phyloP scores from a whole-genome alignment of 1,140 invertebrate genomes.

The Trichomalopsis sarcophagae region DNA sequence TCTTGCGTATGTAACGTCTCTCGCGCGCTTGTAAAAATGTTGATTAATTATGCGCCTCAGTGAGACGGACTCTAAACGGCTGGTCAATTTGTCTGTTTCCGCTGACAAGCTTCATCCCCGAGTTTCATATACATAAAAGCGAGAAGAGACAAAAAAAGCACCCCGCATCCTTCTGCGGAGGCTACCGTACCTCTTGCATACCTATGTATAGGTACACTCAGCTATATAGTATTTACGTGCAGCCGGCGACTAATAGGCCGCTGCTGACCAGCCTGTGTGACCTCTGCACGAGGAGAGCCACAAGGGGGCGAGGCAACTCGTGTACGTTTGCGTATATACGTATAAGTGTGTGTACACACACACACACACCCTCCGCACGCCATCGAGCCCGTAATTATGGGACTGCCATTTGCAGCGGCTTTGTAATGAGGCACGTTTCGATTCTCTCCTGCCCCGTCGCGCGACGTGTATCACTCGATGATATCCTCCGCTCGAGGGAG shows the following conservation, averaged over 20 bases:
- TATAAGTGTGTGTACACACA: no score
- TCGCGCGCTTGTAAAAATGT: not conserved
- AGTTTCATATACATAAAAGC: no score
- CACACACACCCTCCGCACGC: not conserved
- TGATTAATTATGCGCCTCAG: not conserved
- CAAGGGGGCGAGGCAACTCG: not conserved
- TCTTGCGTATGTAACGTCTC: not conserved
- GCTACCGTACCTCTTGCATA: no score
- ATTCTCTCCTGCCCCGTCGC: not conserved
- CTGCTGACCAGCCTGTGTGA: not conserved
- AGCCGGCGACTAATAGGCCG: no score
- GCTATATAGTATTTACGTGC: no score
- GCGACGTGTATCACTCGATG: not conserved
- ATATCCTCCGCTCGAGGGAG: not conserved
- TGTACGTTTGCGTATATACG: not conserved
- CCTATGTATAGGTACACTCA: no score
- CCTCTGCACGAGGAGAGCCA: not conserved
- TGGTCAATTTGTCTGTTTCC: no score
- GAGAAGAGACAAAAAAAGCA: no score
- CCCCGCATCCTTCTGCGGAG: no score
- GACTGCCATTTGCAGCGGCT: conserved; percentile 16
- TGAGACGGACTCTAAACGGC: no score
- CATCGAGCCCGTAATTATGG: conserved; percentile 23
- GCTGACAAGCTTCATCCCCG: no score
- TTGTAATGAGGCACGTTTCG: conserved; percentile 36